phyloP scores from a whole-genome alignment of 37 sponge, comb jelly and placozoan species.

The Dysidea cf. avara region DNA sequence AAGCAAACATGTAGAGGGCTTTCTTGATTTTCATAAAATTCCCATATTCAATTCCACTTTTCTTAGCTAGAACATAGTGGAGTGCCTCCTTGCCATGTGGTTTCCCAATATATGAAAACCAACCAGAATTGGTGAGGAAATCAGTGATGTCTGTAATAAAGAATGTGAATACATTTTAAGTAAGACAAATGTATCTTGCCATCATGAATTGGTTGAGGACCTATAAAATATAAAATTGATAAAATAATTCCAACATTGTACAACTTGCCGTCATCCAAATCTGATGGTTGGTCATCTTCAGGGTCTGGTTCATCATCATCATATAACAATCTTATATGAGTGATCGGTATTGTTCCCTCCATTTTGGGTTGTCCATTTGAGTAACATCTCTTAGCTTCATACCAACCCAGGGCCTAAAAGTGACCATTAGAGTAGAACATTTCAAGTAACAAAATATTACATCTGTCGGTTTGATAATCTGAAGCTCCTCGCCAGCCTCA shows the following conservation, averaged over 20 bases:
- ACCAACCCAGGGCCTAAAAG: slow-evolving; percentile 77
- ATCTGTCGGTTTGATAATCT: not conserved
- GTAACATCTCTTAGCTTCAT: slow-evolving; percentile 44
- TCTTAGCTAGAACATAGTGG: slow-evolving; percentile 59
- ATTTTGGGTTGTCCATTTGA: slow-evolving; percentile 33
- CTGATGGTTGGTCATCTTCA: not conserved
- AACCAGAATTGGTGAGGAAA: slow-evolving; percentile 71
- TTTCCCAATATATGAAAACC: slow-evolving; percentile 61
- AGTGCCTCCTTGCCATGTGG: slow-evolving; percentile 62
- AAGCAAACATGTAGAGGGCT: slow-evolving; percentile 56
- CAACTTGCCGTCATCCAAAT: not conserved
- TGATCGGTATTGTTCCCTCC: slow-evolving; percentile 68
- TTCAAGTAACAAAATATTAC: too few species aligned
- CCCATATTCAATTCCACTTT: slow-evolving; percentile 30
- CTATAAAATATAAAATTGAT: too few species aligned
- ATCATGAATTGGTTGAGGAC: too few species aligned
- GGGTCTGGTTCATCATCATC: slow-evolving; percentile 35
- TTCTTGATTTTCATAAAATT: slow-evolving; percentile 33
- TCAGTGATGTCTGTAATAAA: slow-evolving; percentile 46
- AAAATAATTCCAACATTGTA: too few species aligned
- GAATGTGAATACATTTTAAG: too few species aligned
- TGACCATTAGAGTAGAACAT: not conserved
- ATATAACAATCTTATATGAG: slow-evolving; percentile 68
- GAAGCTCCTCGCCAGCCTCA: not conserved
- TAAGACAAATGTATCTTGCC: not conserved